phyloP scores from a whole-genome alignment of 2,888 invertebrate species.

The Subacronicta megacephala region DNA sequence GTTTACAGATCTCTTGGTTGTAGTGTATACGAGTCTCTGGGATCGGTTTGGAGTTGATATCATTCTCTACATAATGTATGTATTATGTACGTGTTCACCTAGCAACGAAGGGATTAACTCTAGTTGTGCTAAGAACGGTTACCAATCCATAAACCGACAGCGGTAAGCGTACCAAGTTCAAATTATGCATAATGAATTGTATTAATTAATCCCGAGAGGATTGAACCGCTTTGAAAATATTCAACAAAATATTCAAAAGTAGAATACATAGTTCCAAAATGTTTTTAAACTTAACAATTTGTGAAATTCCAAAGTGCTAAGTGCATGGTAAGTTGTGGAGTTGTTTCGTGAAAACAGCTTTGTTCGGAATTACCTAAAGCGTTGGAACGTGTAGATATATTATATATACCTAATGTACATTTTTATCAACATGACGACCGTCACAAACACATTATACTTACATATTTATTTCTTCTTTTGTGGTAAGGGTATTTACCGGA shows the following conservation, averaged over 20 bases:
- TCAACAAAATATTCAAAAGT: conserved; percentile 19
- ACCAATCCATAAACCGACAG: too few relatives aligned
- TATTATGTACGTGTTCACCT: too few relatives aligned
- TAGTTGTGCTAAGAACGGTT: too few relatives aligned
- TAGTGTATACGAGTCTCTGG: too few relatives aligned
- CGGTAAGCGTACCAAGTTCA: too few relatives aligned
- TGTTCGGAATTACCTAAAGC: conserved; percentile 31
- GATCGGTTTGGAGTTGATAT: too few relatives aligned
- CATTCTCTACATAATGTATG: too few relatives aligned
- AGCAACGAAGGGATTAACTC: too few relatives aligned
- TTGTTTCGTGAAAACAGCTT: conserved; percentile 23
- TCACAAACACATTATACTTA: not conserved
- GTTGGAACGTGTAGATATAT: conserved; percentile 1
- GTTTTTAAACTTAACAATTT: conserved; percentile 41
- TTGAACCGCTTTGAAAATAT: conserved; percentile 12
- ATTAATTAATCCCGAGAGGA: conserved; percentile 13
- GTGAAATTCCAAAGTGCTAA: conserved; percentile 38
- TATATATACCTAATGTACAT: not conserved
- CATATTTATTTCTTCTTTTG: not conserved
- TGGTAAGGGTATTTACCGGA: too few relatives aligned
- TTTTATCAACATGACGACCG: conserved; percentile 4
- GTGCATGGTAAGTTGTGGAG: conserved; percentile 33
- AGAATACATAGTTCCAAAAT: conserved; percentile 25
- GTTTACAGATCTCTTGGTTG: too few relatives aligned
- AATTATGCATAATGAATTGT: conserved; percentile 8